Evolutionary conservation across 2,888 invertebrate species (phyloP), one percentile per base, ranked within the genome.

Genomic region (Anodontia alba): DNA sequence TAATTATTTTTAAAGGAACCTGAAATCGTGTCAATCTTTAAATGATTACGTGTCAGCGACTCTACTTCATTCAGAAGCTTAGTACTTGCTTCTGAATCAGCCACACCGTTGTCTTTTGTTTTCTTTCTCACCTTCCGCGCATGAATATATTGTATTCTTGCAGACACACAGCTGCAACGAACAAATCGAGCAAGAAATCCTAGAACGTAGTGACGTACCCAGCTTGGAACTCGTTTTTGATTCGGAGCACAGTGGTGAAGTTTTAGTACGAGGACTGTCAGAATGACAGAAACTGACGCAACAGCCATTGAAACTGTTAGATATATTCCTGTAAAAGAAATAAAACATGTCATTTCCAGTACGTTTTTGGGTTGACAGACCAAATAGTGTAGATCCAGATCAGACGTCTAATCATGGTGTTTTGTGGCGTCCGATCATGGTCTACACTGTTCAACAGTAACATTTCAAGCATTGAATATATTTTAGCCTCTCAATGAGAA

Each of bases 221-320:
- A 95, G 42, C 89, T 79, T 0, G 96, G 95, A 15, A 95, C 94
- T 76, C 94, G 93, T 69, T 94, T 93, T 86, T 95, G 95, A 81
- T 94, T 86, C 0, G 93, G 95, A 8, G 95, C 95, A 73, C 96
- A 93, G 91, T 96, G 96, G 88, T 96, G 96, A 75, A 96, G 95
- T 91, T 96, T 96, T 20, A 96, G 93, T 7, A 96, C 96, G 76
- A 95, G 93, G 36, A 95, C 95, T 12, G 95, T 95, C 93, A 95
- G 94, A 80, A 95, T 95, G 80, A 95, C 95, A 15, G 95, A 95
- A 49, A 96, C 94, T 46, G 95, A 95, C 23, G 96, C 95, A 89
- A 96, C 95, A 43, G 95, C 95, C 96, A 96, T 96, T 42, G 96
- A 95, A 17, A 95, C 95, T 3, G 96, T 96, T 84, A 96, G 91